Base-by-base conservation (phyloP, 2,797 vertebrate genomes). In the Tolypeutes matacus region DNA sequence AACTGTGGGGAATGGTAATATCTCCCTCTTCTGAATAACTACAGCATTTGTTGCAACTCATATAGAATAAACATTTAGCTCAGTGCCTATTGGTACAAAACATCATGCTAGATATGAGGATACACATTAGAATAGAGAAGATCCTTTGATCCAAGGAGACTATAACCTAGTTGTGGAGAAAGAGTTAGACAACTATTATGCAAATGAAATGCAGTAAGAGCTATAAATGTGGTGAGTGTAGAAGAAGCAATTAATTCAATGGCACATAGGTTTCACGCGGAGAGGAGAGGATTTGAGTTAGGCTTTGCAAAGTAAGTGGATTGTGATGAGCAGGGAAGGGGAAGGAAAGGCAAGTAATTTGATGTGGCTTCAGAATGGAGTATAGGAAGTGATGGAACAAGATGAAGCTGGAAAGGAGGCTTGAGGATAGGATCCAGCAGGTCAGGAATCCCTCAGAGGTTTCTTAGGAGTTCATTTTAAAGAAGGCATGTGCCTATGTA, bases 181-280 rank as follows among this genome's bases (percentile, higher is more conserved):
- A 75, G 42, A 86, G 81, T 72, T 87, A 77, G 65, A 81, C 80
- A 78, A 34, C 46, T 78, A 69, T 56, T 88, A 86, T 51, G 39
- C 76, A 96, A 94, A 82, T 60, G 42, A 96, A 67, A 82, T 46
- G 15, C 91, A 91, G 39, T 53, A 94, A 70, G 82, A 96, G 60
- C 64, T 91, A 69, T n/a, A 84, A 88, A 77, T 58, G 23, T 39
- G n/a, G 29, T 73, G 67, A 58, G 2, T 75, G 29, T 77, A 85
- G 36, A 93, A 85, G 65, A 83, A 27, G 60, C 70, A 86, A 64
- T 58, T 91, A 82, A 94, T 67, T 88, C 95, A 91, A 39, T n/a
- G 65, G 64, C 80, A 75, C 34, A 60, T 2, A 56, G 75, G 69
- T 76, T 96, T 95, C 65, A 53, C 46, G 51, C 77, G 69, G 13